phyloP scores from a whole-genome alignment of 2,888 invertebrate species.

The Heliconius sara region DNA sequence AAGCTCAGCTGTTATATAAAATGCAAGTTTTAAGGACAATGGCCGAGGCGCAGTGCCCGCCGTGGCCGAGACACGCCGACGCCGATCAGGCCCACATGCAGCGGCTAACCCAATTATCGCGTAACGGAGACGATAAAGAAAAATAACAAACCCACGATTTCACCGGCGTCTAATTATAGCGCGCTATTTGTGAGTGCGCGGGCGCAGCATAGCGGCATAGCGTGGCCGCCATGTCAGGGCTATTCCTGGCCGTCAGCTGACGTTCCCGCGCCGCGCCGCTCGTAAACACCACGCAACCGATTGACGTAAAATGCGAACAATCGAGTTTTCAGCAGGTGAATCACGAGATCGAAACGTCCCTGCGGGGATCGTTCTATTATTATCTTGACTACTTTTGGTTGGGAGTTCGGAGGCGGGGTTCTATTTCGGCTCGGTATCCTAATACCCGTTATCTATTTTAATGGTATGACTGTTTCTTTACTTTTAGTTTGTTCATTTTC shows the following conservation, averaged over 20 bases:
- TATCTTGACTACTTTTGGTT: slow-evolving; percentile 83
- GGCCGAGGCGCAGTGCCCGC: slow-evolving; percentile 55
- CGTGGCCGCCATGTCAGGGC: slow-evolving; percentile 83
- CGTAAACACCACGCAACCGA: slow-evolving; percentile 82
- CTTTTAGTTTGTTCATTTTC: slow-evolving; percentile 60
- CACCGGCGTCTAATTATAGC: slow-evolving; percentile 82
- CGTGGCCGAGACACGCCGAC: slow-evolving; percentile 79
- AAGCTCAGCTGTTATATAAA: slow-evolving; percentile 21
- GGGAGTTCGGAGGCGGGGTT: slow-evolving; percentile 80
- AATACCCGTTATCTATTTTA: slow-evolving; percentile 76
- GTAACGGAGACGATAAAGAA: slow-evolving; percentile 84
- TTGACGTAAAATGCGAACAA: slow-evolving; percentile 83
- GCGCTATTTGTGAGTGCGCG: slow-evolving; percentile 82
- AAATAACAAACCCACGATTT: slow-evolving; percentile 85
- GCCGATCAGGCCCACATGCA: slow-evolving; percentile 81
- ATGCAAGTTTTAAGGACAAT: slow-evolving; percentile 61
- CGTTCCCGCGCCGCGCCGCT: slow-evolving; percentile 71
- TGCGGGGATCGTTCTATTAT: slow-evolving; percentile 77
- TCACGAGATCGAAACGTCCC: slow-evolving; percentile 80
- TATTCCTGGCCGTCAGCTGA: slow-evolving; percentile 84
- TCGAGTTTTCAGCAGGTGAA: slow-evolving; percentile 83
- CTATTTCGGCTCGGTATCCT: slow-evolving; percentile 78
- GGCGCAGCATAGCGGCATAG: slow-evolving; percentile 78
- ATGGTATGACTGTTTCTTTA: slow-evolving; percentile 67
- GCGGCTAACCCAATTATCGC: slow-evolving; percentile 83